Evolutionary conservation across 2,888 invertebrate species (phyloP), one percentile per base, ranked within the genome.

Genomic region (Chloromyia formosa): DNA sequence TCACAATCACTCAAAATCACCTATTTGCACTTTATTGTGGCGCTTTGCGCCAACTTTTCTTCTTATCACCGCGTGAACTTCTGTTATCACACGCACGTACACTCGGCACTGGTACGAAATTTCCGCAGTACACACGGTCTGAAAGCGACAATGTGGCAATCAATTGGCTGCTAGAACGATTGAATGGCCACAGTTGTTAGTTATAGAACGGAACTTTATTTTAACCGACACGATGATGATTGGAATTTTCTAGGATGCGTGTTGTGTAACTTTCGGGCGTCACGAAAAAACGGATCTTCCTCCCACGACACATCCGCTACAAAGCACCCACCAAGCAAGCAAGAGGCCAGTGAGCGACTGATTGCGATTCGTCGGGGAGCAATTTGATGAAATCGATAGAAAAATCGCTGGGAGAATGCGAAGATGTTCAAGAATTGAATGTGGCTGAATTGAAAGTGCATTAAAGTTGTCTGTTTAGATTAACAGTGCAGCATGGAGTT

Each of bases 181-280:
- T n/a, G n/a, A n/a, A n/a, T n/a, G n/a, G n/a, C n/a, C n/a, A n/a
- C n/a, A n/a, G n/a, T n/a, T n/a, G n/a, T n/a, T n/a, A n/a, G n/a
- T n/a, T n/a, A n/a, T n/a, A n/a, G n/a, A n/a, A n/a, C n/a, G n/a
- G n/a, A n/a, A n/a, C n/a, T n/a, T n/a, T n/a, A n/a, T n/a, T 35
- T 2, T 35, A 7, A 35, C 27, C 27, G 27, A 35, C 7, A 35
- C 27, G 27, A 35, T 7, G 27, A 35, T 4, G 7, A 35, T 7
- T n/a, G n/a, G n/a, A 35, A 35, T 35, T 35, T 35, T 35, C 27
- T 35, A 35, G 27, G 27, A 35, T 35, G n/a, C n/a, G 5, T 18
- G 66, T 66, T 66, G 66, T 66, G 66, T 66, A 66, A 66, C 66
- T 66, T 66, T 22, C 27, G 27, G 27, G 27, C 27, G 27, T 35